These are phyloP conservation scores for Ganaspis sp. DNA, from an alignment of 1,140 invertebrate genomes.

Conservation along the genomic window DNA sequence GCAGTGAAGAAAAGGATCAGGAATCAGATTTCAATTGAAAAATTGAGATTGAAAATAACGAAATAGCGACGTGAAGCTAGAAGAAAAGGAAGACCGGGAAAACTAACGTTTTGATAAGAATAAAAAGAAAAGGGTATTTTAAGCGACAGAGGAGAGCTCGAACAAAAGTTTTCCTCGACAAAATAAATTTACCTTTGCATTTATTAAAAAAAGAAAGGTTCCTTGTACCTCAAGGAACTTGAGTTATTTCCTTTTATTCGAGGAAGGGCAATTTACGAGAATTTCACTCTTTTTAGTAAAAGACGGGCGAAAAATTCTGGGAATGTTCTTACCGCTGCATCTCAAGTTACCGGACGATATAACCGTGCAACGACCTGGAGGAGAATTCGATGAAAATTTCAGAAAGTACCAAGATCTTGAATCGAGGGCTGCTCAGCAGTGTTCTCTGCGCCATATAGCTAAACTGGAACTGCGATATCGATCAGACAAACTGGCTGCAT, in stretches of 20 bases:
- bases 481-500: conserved; percentile 1
- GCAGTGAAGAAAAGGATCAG: no score
- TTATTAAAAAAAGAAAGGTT: not conserved
- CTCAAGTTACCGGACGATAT: not conserved
- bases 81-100: not conserved
- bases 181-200: conserved; percentile 3
- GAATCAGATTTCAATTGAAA: no score
- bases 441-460: not conserved
- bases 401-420: not conserved
- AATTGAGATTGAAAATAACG: no score
- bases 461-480: not conserved
- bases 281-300: not conserved
- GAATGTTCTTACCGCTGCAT: not conserved
- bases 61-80: no score
- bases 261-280: not conserved
- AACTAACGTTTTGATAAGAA: not conserved
- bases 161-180: not conserved
- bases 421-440: no score
- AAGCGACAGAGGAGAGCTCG: not conserved
- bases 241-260: not conserved
- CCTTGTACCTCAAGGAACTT: not conserved
- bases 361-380: not conserved
- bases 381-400: not conserved
- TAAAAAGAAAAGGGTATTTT: not conserved
- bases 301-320: not conserved